Conservation (phyloP, 2,797 vertebrate species). For the Ciconia nigra region DNA sequence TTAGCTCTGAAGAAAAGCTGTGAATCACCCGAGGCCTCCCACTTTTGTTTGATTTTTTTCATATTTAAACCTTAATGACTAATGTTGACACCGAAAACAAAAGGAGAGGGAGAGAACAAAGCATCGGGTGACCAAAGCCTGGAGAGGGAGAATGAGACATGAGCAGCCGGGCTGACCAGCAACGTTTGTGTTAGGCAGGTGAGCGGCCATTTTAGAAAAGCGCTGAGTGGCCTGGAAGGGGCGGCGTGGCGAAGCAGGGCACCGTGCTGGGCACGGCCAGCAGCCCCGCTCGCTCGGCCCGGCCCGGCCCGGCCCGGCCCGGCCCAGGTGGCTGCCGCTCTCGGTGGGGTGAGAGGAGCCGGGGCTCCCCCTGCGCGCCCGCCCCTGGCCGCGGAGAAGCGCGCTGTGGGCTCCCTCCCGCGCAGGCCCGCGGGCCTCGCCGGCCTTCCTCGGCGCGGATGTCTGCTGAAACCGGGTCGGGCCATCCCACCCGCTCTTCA, state of each 20-base stretch:
- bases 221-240: rapidly evolving
- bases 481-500: background rate
- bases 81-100: too few relatives aligned
- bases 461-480: rapidly evolving
- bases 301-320: too few relatives aligned
- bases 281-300: background rate
- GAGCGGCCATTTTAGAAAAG: rapidly evolving
- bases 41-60: background rate
- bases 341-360: rapidly evolving
- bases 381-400: rapidly evolving
- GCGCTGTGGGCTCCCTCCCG: rapidly evolving
- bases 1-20: background rate
- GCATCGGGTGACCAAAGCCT: background rate
- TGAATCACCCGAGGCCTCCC: too few relatives aligned
- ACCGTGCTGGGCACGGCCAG: rapidly evolving
- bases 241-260: rapidly evolving
- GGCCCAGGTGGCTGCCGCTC: background rate
- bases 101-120: background rate
- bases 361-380: rapidly evolving
- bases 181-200: rapidly evolving
- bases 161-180: rapidly evolving
- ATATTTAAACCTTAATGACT: background rate
- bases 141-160: rapidly evolving
- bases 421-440: rapidly evolving
- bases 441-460: rapidly evolving